These are phyloP conservation scores for Crypturellus tataupa DNA, from an alignment of 2,797 vertebrate species.

Conservation along the genomic window DNA sequence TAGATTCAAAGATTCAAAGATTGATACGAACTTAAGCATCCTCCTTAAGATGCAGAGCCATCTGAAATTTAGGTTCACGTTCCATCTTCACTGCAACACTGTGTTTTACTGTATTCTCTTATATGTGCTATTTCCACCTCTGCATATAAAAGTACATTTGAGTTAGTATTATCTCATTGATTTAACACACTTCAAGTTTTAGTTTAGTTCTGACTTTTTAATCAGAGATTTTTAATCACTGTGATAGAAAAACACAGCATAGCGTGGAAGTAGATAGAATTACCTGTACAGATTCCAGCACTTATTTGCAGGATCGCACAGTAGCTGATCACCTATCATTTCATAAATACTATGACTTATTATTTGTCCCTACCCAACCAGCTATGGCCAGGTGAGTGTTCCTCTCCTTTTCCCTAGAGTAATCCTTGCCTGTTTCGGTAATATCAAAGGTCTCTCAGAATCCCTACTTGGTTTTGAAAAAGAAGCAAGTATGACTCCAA, in stretches of 20 bases:
- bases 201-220: neutral
- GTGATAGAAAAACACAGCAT: neutral
- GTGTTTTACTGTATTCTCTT: neutral
- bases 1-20: neutral
- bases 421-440: neutral
- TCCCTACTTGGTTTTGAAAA: neutral
- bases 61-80: neutral
- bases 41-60: neutral
- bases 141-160: neutral
- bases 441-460: neutral
- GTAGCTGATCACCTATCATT: neutral
- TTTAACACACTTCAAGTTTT: neutral
- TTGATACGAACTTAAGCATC: neutral
- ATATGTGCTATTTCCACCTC: neutral
- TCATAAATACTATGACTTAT: neutral
- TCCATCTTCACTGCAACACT: neutral
- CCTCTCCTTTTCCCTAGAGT: neutral
- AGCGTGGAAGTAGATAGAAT: neutral
- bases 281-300: neutral
- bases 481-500: neutral
- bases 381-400: rapidly evolving
- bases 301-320: neutral
- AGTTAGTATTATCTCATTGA: neutral
- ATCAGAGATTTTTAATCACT: neutral
- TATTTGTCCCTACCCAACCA: neutral